Conservation (phyloP, 2,113 vertebrate species). For the Chionodraco myersi region DNA sequence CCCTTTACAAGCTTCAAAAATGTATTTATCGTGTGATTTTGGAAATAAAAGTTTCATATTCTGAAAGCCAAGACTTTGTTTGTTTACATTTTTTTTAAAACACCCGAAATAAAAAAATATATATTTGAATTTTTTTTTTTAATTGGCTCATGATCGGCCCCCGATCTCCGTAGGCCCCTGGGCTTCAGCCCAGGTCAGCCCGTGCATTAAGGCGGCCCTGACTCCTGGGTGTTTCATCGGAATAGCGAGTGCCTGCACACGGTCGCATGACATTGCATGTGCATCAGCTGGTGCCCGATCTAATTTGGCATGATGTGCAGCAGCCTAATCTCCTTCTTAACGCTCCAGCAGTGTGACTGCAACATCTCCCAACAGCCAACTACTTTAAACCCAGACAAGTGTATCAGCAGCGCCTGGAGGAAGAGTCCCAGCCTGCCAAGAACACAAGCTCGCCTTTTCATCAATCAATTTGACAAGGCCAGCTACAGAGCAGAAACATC, state of each 20-base stretch:
- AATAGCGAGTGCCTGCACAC: constrained; percentile 1
- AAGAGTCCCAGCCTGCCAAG: constrained; percentile 74
- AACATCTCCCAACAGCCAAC: constrained; percentile 47
- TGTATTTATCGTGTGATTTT: no score
- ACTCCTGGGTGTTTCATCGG: neutral
- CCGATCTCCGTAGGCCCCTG: no score
- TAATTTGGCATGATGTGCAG: constrained; percentile 64
- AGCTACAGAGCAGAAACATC: constrained; percentile 67
- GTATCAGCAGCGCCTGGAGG: constrained; percentile 77
- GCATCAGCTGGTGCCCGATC: constrained; percentile 43
- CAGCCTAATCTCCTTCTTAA: constrained; percentile 74
- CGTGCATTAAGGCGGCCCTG: no score
- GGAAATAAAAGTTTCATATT: no score
- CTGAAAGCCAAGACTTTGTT: no score
- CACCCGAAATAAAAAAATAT: no score
- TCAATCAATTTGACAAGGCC: constrained; percentile 82
- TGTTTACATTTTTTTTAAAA: no score
- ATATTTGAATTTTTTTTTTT: no score
- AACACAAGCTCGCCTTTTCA: constrained; percentile 78
- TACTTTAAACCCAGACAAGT: constrained; percentile 76
- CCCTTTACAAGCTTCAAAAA: no score
- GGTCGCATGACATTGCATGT: constrained; percentile 44
- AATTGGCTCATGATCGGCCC: no score
- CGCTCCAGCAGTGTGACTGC: constrained; percentile 62
- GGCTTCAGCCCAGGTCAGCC: no score